Evolutionary conservation across 2,888 invertebrate genomes (phyloP).

Genomic region (Drosophila robusta): DNA sequence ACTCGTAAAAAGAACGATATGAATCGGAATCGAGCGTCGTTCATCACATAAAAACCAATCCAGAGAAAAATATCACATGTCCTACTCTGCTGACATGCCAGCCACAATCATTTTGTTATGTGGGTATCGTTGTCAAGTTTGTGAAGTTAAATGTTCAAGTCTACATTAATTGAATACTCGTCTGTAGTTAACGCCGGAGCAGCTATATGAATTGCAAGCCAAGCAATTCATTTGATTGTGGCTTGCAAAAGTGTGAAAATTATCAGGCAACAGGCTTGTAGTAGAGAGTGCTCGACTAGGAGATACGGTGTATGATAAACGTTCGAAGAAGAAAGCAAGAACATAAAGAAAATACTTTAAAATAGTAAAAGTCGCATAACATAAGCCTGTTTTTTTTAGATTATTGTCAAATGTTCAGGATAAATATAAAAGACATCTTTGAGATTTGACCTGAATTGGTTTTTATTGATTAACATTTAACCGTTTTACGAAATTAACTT

Average conservation of each 20-base stretch:
- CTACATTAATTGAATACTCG: constrained; percentile 52
- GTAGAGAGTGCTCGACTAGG: background rate
- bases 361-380: too few relatives aligned
- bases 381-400: too few relatives aligned
- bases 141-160: constrained; percentile 36
- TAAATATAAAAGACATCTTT: too few relatives aligned
- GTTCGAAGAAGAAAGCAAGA: too few relatives aligned
- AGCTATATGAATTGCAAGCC: constrained; percentile 47
- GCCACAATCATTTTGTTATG: constrained; percentile 7
- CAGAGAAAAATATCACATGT: constrained; percentile 23
- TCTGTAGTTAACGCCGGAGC: background rate
- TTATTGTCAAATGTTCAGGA: too few relatives aligned
- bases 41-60: constrained; percentile 37
- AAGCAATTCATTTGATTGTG: constrained; percentile 47
- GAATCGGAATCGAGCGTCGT: constrained; percentile 37
- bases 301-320: constrained; percentile 7
- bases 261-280: background rate
- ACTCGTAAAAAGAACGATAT: constrained; percentile 54
- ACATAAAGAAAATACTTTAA: too few relatives aligned
- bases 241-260: constrained; percentile 3
- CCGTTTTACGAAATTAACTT: too few relatives aligned
- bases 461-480: too few relatives aligned
- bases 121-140: constrained; percentile 14
- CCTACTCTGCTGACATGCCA: background rate
- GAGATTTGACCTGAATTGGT: too few relatives aligned